Evolutionary conservation across 2,113 vertebrate species (phyloP).

Genomic region (Sarotherodon lohbergeri): DNA sequence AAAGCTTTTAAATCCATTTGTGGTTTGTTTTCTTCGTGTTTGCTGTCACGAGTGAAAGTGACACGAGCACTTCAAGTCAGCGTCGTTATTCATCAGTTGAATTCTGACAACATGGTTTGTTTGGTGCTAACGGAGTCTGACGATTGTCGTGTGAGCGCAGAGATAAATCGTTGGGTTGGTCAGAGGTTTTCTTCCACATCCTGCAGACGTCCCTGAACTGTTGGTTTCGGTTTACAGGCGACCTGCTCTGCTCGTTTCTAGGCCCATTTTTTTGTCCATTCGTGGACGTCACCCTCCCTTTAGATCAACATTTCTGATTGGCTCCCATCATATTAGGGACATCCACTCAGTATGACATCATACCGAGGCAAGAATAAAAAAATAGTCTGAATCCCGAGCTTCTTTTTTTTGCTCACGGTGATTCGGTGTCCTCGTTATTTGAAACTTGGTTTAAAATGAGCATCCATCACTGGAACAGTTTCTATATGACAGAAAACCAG

Average conservation of each 20-base stretch:
- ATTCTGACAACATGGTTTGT: not conserved
- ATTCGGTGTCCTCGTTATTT: not conserved
- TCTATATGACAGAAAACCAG: not conserved
- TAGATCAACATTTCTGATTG: not conserved
- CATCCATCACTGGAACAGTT: not conserved
- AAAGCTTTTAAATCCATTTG: not conserved
- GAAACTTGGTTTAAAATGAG: not conserved
- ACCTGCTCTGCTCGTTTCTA: not conserved
- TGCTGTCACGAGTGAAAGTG: not conserved
- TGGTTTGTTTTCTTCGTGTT: rapidly evolving
- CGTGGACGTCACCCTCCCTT: rapidly evolving
- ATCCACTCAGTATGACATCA: not conserved
- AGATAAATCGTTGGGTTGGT: not conserved
- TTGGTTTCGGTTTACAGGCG: not conserved
- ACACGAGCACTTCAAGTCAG: not conserved
- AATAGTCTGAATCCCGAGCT: not conserved
- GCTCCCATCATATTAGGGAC: not conserved
- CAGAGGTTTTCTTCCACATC: not conserved
- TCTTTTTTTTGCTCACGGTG: rapidly evolving
- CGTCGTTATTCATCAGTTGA: not conserved
- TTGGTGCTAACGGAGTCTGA: not conserved
- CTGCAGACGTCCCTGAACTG: not conserved
- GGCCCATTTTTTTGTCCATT: not conserved
- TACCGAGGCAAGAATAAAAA: rapidly evolving
- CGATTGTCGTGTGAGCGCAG: rapidly evolving